phyloP scores from a whole-genome alignment of 2,888 invertebrate genomes.

The Mimumesa dahlbomi region DNA sequence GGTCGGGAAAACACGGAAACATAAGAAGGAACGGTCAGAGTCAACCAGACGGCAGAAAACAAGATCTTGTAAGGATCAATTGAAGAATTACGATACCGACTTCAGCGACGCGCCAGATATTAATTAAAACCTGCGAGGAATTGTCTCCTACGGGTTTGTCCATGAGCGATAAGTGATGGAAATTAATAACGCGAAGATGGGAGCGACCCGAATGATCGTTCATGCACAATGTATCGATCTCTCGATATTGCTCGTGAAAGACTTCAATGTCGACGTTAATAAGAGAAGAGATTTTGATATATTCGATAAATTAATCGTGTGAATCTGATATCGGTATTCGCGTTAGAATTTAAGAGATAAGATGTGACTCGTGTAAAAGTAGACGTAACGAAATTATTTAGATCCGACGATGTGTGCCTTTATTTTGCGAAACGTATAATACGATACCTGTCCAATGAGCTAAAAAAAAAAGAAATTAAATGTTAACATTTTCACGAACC shows the following conservation, averaged over 20 bases:
- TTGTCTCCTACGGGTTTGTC: not conserved
- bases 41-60: not conserved
- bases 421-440: no score
- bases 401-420: no score
- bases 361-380: no score
- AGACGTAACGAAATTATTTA: no score
- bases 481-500: not conserved
- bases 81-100: not conserved
- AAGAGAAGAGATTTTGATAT: not conserved
- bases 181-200: not conserved
- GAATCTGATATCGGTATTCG: not conserved
- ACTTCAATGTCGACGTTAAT: not conserved
- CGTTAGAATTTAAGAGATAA: no score
- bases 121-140: not conserved
- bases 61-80: not conserved
- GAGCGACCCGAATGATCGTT: not conserved
- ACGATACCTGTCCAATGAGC: no score
- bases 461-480: not conserved
- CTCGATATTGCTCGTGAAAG: not conserved
- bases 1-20: conserved; percentile 31
- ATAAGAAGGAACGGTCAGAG: conserved; percentile 20
- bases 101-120: not conserved
- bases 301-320: not conserved
- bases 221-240: not conserved
- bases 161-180: not conserved